Base-by-base conservation (phyloP, 1,140 invertebrate genomes). In the Lordiphosa stackelbergi region DNA sequence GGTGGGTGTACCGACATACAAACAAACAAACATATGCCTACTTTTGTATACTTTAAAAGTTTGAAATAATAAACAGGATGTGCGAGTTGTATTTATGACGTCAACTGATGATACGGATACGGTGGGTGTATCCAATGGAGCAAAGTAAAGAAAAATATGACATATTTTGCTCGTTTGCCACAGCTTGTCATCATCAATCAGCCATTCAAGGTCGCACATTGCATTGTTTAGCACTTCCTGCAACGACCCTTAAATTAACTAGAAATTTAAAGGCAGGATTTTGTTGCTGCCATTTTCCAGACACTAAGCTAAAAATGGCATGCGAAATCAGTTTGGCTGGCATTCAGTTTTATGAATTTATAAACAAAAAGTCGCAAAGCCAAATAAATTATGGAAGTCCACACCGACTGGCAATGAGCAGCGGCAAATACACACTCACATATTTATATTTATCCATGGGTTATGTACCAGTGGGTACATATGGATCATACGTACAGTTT, bases 41-140 rank as follows among this genome's bases (percentile, higher is more conserved):
- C 38, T 42, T 31, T 35, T 36, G 43, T 55, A 45, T 47, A 49
- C 46, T 53, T 58, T 61, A 38, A 22, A 41, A 56, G 47, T 54
- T 58, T 37, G 55, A 81, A 71, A 71, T 53, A 71, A 71, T 81
- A 79, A 81, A 79, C 75, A 79, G 75, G 75, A 79, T 79, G 71
- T 75, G 28, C 64, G 46, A 58, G 35, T 31, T 47, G 48, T 57
- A 34, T 43, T 1, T 53, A 12, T 12, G 41, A 66, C 66, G 66
- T 75, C 70, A 74, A 54, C 40, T 19, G 22, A 8, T 31, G 7
- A 31, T 8, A 8, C 28, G 28, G 28, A 28, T 28, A 28, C 4
- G 24, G 24, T 28, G 24, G 24, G 24, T 28, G 24, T 28, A 28
- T 28, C 24, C 5, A 28, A 19, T 19, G 19, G 19, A 19, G 19